Evolutionary conservation across 92 coral and sea anemone genomes (phyloP), one percentile per base, ranked within the genome.

Genomic region (Epizoanthus stellaris): DNA sequence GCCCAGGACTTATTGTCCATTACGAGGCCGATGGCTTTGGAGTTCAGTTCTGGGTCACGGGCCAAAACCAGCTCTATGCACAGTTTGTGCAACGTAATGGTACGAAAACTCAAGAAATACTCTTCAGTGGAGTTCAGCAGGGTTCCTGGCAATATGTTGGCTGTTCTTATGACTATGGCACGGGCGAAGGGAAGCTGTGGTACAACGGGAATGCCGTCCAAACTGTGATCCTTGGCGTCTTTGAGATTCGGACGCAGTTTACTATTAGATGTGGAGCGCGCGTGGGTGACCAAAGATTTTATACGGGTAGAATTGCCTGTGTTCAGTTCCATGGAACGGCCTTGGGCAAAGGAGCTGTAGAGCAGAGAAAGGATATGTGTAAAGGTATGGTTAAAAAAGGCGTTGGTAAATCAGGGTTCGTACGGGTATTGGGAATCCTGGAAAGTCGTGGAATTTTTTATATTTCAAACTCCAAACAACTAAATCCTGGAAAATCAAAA

Each of bases 81-180:
- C 96, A 90, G 23, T 54, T 93, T 43, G 91, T 85, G 16, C 80
- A 91, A n/a, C 77, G 96, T 73, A 74, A 70, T 23, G 79, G 77
- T 40, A 17, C 47, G n/a, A 57, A 68, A 19, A 86, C 91, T 42
- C 75, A 70, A 64, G 86, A 86, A 1, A 52, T 93, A 54, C 66
- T 77, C 61, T 76, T 70, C 42, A 81, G 70, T 38, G 80, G 82
- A 45, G 65, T 90, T 76, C 80, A 68, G 21, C 82, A 76, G 53
- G 81, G 81, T 75, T 54, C 75, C 25, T 92, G 95, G 95, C 85
- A 84, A 45, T 92, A 30, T 16, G 86, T 92, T 3, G 95, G 95
- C 21, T 89, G 87, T 25, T 72, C 95, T 17, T 92, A 92, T 53
- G 89, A 87, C 39, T 70, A 81, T 40, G 59, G 75, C 4, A 71